Percentiles rank a stretch among this genome's conserved stretches.
phyloP scores from a whole-genome alignment of 2,797 vertebrate species.

The Phoebastria nigripes region DNA sequence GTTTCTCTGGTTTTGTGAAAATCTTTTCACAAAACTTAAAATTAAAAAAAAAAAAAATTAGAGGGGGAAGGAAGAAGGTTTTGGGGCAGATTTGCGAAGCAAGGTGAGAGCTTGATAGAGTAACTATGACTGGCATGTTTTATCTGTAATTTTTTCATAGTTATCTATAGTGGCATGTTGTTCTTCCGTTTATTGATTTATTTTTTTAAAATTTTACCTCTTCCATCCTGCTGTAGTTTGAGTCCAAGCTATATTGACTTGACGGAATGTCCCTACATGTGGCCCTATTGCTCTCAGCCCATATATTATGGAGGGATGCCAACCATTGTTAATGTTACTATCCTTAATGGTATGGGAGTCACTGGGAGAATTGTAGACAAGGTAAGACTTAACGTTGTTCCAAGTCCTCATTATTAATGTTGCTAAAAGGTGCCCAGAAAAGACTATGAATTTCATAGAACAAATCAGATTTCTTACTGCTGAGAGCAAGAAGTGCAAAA shows the following conservation, averaged over 20 bases:
- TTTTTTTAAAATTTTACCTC: background rate
- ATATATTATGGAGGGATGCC: slow-evolving; percentile 99
- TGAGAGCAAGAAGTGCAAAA: background rate
- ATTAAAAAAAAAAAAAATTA: background rate
- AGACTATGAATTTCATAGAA: background rate
- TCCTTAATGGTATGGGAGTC: slow-evolving; percentile 98
- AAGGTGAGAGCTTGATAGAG: background rate
- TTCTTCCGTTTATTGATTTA: background rate
- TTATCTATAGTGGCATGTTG: background rate
- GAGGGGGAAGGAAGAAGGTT: background rate
- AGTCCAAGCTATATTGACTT: slow-evolving; percentile 98
- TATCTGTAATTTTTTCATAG: background rate
- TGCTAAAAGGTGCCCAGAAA: background rate
- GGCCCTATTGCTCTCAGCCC: slow-evolving; percentile 99
- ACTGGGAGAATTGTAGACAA: slow-evolving; percentile 95
- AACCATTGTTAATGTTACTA: slow-evolving; percentile 94
- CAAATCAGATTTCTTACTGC: background rate
- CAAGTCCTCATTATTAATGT: background rate
- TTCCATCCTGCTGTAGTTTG: slow-evolving; percentile 75
- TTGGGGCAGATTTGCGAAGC: background rate
- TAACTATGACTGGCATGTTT: background rate
- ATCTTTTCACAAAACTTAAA: background rate
- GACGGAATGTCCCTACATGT: slow-evolving; percentile 98
- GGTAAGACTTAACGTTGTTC: slow-evolving; percentile 70
- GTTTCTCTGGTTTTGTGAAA: background rate